A percentile compares a stretch with the other conserved stretches of the same genome.
phyloP scores from a whole-genome alignment of 2,113 vertebrate genomes.

The Ailurus styani region DNA sequence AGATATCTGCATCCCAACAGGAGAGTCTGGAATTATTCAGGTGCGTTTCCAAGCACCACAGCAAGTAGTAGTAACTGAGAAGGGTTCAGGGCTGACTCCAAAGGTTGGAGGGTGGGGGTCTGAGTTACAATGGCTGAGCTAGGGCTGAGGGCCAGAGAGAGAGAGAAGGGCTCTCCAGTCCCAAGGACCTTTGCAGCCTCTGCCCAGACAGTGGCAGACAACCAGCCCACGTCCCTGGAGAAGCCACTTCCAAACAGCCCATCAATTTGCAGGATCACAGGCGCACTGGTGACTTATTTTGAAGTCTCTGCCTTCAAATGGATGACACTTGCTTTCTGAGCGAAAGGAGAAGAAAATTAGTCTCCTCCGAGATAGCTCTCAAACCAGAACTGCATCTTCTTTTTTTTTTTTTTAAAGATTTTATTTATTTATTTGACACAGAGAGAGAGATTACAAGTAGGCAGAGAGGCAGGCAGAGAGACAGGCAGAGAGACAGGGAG shows the following conservation, averaged over 20 bases:
- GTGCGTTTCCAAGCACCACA: not conserved
- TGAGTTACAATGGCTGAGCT: not conserved
- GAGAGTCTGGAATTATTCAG: not conserved
- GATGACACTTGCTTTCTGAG: constrained; percentile 44
- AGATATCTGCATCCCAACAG: not conserved
- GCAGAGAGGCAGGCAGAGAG: too few species aligned
- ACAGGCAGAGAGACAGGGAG: too few species aligned
- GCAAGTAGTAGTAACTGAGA: not conserved
- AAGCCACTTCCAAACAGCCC: not conserved
- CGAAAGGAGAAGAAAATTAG: constrained; percentile 33
- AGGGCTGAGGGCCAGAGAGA: constrained; percentile 8
- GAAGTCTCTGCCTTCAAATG: constrained; percentile 14
- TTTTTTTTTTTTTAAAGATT: too few species aligned
- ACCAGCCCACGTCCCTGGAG: not conserved
- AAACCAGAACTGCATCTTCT: constrained; percentile 17
- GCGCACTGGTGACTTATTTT: constrained; percentile 51
- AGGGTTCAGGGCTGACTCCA: not conserved
- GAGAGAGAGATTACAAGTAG: too few species aligned
- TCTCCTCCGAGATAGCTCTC: constrained; percentile 32
- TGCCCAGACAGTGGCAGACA: not conserved
- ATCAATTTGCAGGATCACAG: not conserved
- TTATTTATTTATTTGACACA: too few species aligned
- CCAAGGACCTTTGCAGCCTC: not conserved
- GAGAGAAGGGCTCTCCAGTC: not conserved
- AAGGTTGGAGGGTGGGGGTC: not conserved